These are phyloP conservation scores for Platycercus adscitus DNA, from an alignment of 2,113 vertebrate species.

Conservation along the genomic window DNA sequence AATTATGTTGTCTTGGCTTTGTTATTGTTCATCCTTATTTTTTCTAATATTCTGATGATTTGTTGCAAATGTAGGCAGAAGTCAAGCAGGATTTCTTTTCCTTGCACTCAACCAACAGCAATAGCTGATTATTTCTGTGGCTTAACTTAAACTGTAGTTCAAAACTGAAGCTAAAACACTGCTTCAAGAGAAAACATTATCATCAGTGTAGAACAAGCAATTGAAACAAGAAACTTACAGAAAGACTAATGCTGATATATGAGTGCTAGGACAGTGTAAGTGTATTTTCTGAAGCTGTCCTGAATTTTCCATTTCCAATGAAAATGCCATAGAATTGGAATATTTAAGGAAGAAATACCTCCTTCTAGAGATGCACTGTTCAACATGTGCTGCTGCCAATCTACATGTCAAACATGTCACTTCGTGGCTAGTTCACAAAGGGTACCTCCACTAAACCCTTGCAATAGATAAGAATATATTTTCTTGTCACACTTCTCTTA, in stretches of 20 bases:
- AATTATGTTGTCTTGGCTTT: not conserved
- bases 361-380: not conserved
- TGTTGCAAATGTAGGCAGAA: not conserved
- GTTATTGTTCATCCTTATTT: not conserved
- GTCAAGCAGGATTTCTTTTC: not conserved
- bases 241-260: not conserved
- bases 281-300: not conserved
- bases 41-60: not conserved
- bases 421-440: not conserved
- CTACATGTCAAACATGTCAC: not conserved
- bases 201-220: not conserved
- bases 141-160: not conserved
- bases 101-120: not conserved
- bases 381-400: not conserved
- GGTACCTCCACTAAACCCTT: not conserved
- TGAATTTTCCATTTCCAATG: not conserved
- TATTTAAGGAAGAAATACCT: not conserved
- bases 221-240: not conserved
- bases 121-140: not conserved
- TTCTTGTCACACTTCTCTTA: not conserved
- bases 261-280: not conserved
- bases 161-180: not conserved
- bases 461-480: not conserved
- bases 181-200: not conserved
- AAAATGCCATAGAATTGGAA: not conserved